Conservation (phyloP, 1,140 invertebrate species). For the Tribolium castaneum region DNA sequence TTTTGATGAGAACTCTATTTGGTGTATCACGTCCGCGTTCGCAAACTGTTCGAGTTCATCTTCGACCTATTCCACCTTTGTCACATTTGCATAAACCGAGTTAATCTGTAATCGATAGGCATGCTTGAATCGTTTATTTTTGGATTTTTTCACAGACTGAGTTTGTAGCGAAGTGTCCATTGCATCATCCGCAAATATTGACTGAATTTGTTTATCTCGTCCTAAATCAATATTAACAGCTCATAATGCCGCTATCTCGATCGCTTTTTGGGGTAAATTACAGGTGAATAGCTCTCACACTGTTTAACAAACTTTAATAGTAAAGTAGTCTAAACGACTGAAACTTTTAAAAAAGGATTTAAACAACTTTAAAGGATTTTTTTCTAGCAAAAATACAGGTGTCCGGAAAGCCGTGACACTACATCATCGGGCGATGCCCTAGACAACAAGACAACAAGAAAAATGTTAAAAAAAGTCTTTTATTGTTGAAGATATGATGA, state of each 20-base stretch:
- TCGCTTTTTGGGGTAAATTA: background rate
- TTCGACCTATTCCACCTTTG: constrained; percentile 4
- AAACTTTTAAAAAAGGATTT: too few relatives aligned
- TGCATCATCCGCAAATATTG: background rate
- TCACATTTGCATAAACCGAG: constrained; percentile 24
- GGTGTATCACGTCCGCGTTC: constrained; percentile 4
- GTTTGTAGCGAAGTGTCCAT: constrained; percentile 6
- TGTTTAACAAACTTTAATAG: background rate
- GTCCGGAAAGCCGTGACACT: too few relatives aligned
- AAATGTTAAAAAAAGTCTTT: too few relatives aligned
- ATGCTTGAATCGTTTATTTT: background rate
- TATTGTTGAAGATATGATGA: too few relatives aligned
- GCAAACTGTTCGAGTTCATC: background rate
- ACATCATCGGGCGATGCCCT: too few relatives aligned
- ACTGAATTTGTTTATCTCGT: constrained; percentile 10
- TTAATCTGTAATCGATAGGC: constrained; percentile 11
- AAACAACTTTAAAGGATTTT: too few relatives aligned
- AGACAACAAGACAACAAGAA: too few relatives aligned
- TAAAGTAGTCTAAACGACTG: too few relatives aligned
- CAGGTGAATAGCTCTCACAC: constrained; percentile 17
- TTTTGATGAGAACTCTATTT: constrained; percentile 25
- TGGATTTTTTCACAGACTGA: background rate
- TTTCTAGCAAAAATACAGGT: too few relatives aligned
- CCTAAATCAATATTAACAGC: constrained; percentile 29
- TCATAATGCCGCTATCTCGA: constrained; percentile 20